Conservation (phyloP, 2,797 vertebrate genomes). For the Fistularia tabacaria region DNA sequence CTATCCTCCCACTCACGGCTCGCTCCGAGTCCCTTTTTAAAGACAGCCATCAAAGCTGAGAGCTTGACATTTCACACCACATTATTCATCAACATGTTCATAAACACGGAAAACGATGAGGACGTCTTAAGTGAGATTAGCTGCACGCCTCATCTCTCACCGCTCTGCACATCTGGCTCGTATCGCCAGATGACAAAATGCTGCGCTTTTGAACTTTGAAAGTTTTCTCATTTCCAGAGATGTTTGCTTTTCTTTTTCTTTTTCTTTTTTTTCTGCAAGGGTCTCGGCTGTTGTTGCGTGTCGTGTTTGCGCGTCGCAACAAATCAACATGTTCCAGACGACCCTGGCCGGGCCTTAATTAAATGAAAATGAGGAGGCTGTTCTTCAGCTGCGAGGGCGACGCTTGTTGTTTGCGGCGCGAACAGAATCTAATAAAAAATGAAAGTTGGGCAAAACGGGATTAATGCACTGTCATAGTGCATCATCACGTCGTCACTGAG, state of each 20-base stretch:
- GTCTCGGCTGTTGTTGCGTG: conserved; percentile 17
- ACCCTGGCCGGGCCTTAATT: conserved; percentile 54
- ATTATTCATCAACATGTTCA: conserved; percentile 64
- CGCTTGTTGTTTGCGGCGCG: conserved; percentile 17
- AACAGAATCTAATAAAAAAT: conserved; percentile 34
- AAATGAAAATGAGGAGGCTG: conserved; percentile 55
- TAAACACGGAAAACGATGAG: conserved; percentile 54
- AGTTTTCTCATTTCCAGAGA: conserved; percentile 47
- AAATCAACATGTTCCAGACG: conserved; percentile 55
- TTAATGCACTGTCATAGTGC: conserved; percentile 24
- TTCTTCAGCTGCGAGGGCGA: conserved; percentile 30
- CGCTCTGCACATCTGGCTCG: conserved; percentile 24
- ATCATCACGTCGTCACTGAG: conserved; percentile 7
- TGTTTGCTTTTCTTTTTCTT: neutral
- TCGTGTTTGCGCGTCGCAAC: conserved; percentile 49
- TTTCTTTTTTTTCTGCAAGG: neutral
- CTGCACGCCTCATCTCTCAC: conserved; percentile 35
- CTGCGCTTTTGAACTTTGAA: conserved; percentile 47
- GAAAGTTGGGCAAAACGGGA: conserved; percentile 9
- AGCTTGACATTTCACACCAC: conserved; percentile 62
- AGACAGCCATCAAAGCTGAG: conserved; percentile 32
- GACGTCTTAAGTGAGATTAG: conserved; percentile 54
- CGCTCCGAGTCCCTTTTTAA: conserved; percentile 15
- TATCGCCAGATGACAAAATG: conserved; percentile 36
- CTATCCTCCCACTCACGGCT: conserved; percentile 28